Evolutionary conservation across 2,797 vertebrate species (phyloP), one percentile per base, ranked within the genome.

Genomic region (Xyrichtys novacula): DNA sequence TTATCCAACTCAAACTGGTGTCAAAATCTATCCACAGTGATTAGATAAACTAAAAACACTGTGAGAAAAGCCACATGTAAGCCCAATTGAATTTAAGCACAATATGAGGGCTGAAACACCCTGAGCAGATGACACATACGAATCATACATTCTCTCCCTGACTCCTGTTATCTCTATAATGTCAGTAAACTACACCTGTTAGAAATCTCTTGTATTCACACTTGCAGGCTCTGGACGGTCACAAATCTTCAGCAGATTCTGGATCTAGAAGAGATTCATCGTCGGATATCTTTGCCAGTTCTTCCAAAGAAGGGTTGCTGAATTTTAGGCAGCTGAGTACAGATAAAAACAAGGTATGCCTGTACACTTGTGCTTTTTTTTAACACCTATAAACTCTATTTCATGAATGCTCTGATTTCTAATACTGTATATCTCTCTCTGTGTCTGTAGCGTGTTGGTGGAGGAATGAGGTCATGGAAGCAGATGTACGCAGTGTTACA

Each of bases 381-480:
- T 26, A 42, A 22, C 14, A 36, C 1, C n/a, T 16, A 34, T 17
- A 22, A 43, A 43, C 42, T 22, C 32, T 14, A 56, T 22, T 29
- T 43, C 11, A 5, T 8, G 4, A 6, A 22, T 39, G 14, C 39
- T 49, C 25, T 26, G 23, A 28, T 11, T 14, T 69, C 1, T 54
- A 40, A 68, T 22, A 50, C 2, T 36, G 1, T 48, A 15, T 50
- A 46, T 22, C 3, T 68, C 28, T 71, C 32, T 20, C 6, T 22
- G 1, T 55, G 20, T 65, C 57, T 93, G 58, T 60, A 99, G 98
- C 89, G 97, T 67, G 96, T 96, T 22, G 94, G 96, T 29, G 96
- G 96, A 8, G 97, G 96, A 44, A 96, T 97, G 86, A 95, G 93
- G 57, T 95, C 95, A 0, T 99, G 98, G 98, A 99, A 99, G 75